Percentiles rank a stretch among this genome's conserved stretches.
Conservation (phyloP, 2,888 invertebrate genomes). For the Tuberolachnus salignus region DNA sequence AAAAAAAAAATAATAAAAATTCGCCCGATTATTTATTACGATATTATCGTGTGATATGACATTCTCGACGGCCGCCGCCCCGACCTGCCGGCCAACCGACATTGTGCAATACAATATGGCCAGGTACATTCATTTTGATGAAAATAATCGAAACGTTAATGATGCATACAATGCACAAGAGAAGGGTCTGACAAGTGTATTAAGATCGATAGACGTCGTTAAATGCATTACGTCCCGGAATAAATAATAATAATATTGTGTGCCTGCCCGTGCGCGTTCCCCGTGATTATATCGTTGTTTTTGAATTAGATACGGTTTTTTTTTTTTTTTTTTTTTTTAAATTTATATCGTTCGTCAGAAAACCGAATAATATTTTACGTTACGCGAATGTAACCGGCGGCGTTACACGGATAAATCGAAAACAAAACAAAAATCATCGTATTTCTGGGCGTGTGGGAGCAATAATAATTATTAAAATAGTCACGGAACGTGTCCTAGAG, state of each 20-base stretch:
- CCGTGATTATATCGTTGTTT: background rate
- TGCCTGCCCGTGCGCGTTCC: background rate
- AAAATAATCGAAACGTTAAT: slow-evolving; percentile 36
- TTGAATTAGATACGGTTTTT: background rate
- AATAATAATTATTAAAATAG: too few species aligned
- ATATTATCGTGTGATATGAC: too few species aligned
- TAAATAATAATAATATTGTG: background rate
- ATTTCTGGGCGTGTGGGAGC: too few species aligned
- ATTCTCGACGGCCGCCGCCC: background rate
- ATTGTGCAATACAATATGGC: background rate
- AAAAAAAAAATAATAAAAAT: too few species aligned
- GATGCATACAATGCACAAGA: background rate
- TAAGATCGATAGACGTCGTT: slow-evolving; percentile 5
- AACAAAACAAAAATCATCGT: too few species aligned
- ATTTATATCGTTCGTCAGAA: too few species aligned
- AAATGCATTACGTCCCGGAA: background rate
- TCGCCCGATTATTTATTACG: background rate
- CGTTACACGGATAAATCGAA: too few species aligned
- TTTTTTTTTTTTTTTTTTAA: too few species aligned
- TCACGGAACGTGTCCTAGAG: too few species aligned
- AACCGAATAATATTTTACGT: too few species aligned
- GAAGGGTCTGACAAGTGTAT: slow-evolving; percentile 11
- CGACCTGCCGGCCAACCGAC: background rate
- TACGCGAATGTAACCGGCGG: too few species aligned
- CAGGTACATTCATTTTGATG: background rate